A percentile compares a stretch with the other conserved stretches of the same genome.
Evolutionary conservation across 1,140 invertebrate genomes (phyloP).

Genomic region (Euura lappo): DNA sequence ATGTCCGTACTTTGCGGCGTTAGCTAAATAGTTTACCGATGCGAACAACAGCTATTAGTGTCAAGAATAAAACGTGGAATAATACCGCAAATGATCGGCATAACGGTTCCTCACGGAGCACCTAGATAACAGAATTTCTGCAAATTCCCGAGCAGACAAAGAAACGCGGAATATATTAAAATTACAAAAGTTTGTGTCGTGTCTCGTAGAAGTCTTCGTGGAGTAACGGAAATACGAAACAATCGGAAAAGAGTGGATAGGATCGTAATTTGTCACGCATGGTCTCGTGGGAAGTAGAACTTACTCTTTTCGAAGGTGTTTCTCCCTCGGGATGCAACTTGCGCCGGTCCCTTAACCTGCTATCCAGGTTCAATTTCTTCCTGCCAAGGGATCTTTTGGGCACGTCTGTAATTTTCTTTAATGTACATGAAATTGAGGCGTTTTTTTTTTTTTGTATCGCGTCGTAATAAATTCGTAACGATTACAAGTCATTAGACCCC

Average conservation of each 20-base stretch:
- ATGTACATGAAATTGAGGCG: too few relatives aligned
- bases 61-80: background rate
- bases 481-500: slow-evolving; percentile 2
- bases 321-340: background rate
- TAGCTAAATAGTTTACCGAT: background rate
- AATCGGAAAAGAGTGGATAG: slow-evolving; percentile 19
- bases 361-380: background rate
- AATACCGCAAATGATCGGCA: too few relatives aligned
- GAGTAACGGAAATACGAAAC: background rate
- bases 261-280: slow-evolving; percentile 53
- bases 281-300: slow-evolving; percentile 47
- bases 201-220: background rate
- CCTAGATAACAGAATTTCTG: too few relatives aligned
- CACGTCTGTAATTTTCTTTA: too few relatives aligned
- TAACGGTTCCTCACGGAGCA: too few relatives aligned
- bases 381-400: background rate
- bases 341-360: background rate
- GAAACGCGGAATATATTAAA: too few relatives aligned
- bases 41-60: background rate
- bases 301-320: slow-evolving; percentile 16
- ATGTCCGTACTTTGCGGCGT: background rate
- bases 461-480: background rate
- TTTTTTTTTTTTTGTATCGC: too few relatives aligned
- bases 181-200: too few relatives aligned
- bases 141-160: too few relatives aligned